These are phyloP conservation scores for Vanessa tameamea DNA, from an alignment of 1,140 invertebrate species.

Conservation along the genomic window DNA sequence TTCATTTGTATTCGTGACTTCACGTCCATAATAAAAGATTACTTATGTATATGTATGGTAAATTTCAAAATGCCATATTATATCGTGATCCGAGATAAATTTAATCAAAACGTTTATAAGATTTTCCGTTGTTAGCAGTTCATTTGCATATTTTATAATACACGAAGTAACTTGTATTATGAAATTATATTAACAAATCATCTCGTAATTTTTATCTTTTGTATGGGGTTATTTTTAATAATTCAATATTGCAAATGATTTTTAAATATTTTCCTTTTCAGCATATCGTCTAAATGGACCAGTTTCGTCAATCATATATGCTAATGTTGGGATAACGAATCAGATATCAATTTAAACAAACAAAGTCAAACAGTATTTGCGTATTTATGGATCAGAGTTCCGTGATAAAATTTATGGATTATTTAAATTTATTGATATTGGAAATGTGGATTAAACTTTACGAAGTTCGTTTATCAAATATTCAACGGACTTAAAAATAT, in stretches of 20 bases:
- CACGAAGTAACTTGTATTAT: too few relatives aligned
- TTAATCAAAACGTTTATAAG: too few relatives aligned
- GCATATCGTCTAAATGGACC: neutral
- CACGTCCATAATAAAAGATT: neutral
- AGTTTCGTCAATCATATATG: slow-evolving; percentile 12
- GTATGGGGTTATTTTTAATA: neutral
- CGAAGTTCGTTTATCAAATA: neutral
- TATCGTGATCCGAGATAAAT: neutral
- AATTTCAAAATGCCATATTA: neutral
- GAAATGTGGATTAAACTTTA: neutral
- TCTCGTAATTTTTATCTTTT: too few relatives aligned
- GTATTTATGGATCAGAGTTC: neutral
- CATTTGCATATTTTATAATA: too few relatives aligned
- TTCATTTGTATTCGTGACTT: slow-evolving; percentile 4
- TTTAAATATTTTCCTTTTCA: neutral
- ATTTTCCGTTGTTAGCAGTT: too few relatives aligned
- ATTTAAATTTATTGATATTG: slow-evolving; percentile 7
- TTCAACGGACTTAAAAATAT: neutral
- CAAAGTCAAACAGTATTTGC: neutral
- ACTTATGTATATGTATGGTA: neutral
- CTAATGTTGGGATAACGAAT: slow-evolving; percentile 14
- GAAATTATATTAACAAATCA: too few relatives aligned
- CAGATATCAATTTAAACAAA: slow-evolving; percentile 12
- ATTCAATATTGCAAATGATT: neutral
- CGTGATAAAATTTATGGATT: slow-evolving; percentile 10